Base-by-base conservation (phyloP, 2,113 vertebrate genomes). In the Nipponia nippon region DNA sequence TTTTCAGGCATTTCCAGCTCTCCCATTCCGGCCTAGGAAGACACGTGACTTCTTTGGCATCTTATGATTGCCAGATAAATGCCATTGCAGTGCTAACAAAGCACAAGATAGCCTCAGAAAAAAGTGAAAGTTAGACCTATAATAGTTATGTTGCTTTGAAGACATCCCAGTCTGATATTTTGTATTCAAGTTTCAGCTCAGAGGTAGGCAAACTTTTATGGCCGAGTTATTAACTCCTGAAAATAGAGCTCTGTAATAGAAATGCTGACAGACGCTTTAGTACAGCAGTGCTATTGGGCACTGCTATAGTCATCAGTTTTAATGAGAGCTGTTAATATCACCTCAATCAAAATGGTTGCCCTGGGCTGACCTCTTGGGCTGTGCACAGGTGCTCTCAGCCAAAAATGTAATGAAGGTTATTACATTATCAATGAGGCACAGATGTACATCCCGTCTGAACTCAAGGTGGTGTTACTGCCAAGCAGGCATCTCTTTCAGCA, bases 311-410 rank as follows among this genome's bases (percentile, higher is more conserved):
- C 95, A 97, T 97, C 85, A 62, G 95, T 84, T 98, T 98, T 98
- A 98, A 98, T 97, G 97, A 98, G 97, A 77, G 82, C 63, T 90
- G 90, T 97, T 98, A 98, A 98, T 97, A 97, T 95, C 96, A 95
- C 97, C 97, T 98, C 96, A 29, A 63, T 97, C 98, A 96, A 96
- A 97, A 98, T 72, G 94, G 96, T 84, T 96, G 98, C 98, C 97
- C 94, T 97, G 97, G 97, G 98, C 98, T 97, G 97, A 94, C 30
- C 2, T 97, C 96, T 95, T 9, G 49, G 96, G 96, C 95, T 86
- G 80, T 95, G 95, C 98, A 98, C 98, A 98, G 98, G 98, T 98
- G 98, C 92, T 98, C 86, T 93, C 42, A 70, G 98, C 97, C 98
- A 97, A 97, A 96, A 97, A 83, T 55, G 93, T 97, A 97, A 98